Evolutionary conservation across 2,888 invertebrate species (phyloP).

Genomic region (Chaetogeoica ovagalla): DNA sequence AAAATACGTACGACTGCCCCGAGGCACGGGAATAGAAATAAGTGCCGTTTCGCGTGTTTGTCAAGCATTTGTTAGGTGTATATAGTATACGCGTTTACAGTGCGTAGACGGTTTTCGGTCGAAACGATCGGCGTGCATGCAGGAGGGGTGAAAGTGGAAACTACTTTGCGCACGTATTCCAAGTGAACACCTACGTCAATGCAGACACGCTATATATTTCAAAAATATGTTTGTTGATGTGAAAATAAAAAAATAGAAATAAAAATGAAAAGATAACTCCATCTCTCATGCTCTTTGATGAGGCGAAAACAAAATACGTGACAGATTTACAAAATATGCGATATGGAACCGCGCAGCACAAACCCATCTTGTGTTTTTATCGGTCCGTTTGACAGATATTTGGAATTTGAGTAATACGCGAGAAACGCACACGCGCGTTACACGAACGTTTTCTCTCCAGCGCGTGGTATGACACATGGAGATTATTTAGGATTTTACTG

Average conservation of each 20-base stretch:
- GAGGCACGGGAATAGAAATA: constrained; percentile 26
- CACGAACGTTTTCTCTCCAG: not conserved
- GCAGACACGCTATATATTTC: not conserved
- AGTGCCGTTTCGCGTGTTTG: constrained; percentile 36
- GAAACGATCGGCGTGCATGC: not conserved
- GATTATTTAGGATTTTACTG: not conserved
- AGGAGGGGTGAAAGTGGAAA: not conserved
- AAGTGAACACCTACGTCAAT: constrained; percentile 16
- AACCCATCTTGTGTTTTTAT: constrained; percentile 31
- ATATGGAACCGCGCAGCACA: not conserved
- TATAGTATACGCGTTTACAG: too few species aligned
- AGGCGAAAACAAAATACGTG: constrained; percentile 40
- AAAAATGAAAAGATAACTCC: not conserved
- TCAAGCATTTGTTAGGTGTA: not conserved
- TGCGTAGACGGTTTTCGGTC: not conserved
- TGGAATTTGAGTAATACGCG: not conserved
- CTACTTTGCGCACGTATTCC: constrained; percentile 15
- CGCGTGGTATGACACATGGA: not conserved
- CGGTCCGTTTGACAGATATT: constrained; percentile 22
- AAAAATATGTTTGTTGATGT: constrained; percentile 1
- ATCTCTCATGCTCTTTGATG: constrained; percentile 30
- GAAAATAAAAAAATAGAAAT: not conserved
- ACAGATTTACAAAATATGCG: constrained; percentile 45
- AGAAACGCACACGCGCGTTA: not conserved
- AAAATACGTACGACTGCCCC: not conserved